phyloP scores from a whole-genome alignment of 2,797 vertebrate genomes.

The Orestias chungarensis region DNA sequence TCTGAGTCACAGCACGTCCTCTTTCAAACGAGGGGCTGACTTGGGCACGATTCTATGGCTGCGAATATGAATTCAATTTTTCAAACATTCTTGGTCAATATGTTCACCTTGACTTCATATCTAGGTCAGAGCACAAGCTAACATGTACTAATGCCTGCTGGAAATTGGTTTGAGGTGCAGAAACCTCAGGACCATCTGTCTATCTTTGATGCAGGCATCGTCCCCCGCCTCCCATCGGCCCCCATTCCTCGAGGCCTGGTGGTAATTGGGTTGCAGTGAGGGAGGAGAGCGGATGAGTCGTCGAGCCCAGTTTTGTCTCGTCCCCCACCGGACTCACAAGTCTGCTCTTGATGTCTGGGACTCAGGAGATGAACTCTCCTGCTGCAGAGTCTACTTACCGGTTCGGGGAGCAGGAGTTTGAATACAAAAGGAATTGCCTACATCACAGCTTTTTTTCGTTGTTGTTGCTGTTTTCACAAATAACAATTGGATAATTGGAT shows the following conservation, averaged over 20 bases:
- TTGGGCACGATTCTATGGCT: not conserved
- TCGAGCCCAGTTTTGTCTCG: conserved; percentile 44
- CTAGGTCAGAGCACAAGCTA: conserved; percentile 40
- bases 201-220: conserved; percentile 55
- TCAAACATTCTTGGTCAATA: conserved; percentile 38
- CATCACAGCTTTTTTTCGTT: not conserved
- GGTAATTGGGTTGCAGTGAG: conserved; percentile 65
- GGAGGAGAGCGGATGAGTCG: conserved; percentile 25
- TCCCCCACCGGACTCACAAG: conserved; percentile 55
- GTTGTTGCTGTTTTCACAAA: not conserved
- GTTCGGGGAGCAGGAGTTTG: not conserved
- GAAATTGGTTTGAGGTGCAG: conserved; percentile 58
- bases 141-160: conserved; percentile 44
- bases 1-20: conserved; percentile 11
- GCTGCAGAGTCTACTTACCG: conserved; percentile 17
- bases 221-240: conserved; percentile 54
- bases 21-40: conserved; percentile 24
- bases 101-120: conserved; percentile 47
- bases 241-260: conserved; percentile 53
- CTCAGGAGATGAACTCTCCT: conserved; percentile 44
- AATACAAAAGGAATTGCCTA: not conserved
- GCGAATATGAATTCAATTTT: conserved; percentile 18
- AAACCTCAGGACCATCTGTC: conserved; percentile 68
- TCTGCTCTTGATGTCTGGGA: conserved; percentile 58
- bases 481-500: not conserved